A percentile compares a stretch with the other conserved stretches of the same genome.
phyloP scores from a whole-genome alignment of 2,113 vertebrate species.

The Eptatretus burgeri region DNA sequence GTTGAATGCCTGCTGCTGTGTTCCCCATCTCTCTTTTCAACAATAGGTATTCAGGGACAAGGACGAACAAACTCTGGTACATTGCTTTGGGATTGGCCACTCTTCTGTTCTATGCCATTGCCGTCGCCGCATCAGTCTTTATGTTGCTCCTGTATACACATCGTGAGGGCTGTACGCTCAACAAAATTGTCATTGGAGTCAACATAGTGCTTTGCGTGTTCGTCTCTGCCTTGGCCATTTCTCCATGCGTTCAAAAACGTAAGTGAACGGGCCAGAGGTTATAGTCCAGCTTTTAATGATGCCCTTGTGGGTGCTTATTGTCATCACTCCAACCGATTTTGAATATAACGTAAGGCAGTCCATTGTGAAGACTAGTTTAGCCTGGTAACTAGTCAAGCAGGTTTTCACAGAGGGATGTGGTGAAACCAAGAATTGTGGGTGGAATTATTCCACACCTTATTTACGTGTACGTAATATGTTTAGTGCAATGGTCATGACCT shows the following conservation, averaged over 20 bases:
- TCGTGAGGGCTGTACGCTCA: slow-evolving; percentile 33
- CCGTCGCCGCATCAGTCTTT: slow-evolving; percentile 36
- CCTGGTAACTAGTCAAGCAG: no score
- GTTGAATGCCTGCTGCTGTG: neutral
- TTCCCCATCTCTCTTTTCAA: slow-evolving; percentile 8
- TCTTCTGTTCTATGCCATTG: slow-evolving; percentile 39
- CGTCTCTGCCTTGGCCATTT: slow-evolving; percentile 51
- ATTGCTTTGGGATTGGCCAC: slow-evolving; percentile 48
- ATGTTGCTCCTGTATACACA: slow-evolving; percentile 54
- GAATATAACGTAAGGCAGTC: no score
- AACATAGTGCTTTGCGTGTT: slow-evolving; percentile 51
- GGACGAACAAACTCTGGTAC: slow-evolving; percentile 51
- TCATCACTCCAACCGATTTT: no score
- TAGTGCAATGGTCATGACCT: no score
- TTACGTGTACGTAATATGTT: no score
- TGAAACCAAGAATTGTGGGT: no score
- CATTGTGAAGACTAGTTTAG: no score
- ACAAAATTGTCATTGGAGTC: slow-evolving; percentile 59
- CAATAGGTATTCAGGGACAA: slow-evolving; percentile 45
- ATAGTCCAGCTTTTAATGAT: no score
- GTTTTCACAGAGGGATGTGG: no score
- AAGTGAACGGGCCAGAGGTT: slow-evolving; percentile 14
- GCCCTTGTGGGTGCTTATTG: no score
- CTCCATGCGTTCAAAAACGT: slow-evolving; percentile 57
- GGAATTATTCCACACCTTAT: no score